These are phyloP conservation scores for Pollicipes pollicipes DNA, from an alignment of 1,140 invertebrate species.

Conservation along the genomic window DNA sequence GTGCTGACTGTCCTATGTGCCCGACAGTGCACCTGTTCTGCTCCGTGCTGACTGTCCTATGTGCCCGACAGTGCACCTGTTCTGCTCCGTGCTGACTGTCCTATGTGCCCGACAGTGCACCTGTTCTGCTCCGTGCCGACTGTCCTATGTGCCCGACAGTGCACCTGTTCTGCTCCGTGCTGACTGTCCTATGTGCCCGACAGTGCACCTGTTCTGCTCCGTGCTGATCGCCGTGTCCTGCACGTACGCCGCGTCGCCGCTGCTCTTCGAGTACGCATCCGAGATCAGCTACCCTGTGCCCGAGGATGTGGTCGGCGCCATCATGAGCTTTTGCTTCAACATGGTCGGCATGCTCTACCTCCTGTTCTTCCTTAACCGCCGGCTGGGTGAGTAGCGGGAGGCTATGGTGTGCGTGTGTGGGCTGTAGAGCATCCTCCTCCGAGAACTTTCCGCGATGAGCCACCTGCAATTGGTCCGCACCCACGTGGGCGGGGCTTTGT, in stretches of 20 bases:
- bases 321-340: constrained; percentile 17
- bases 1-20: background rate
- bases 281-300: constrained; percentile 18
- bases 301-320: constrained; percentile 16
- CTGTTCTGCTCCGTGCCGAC: too few relatives aligned
- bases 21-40: too few relatives aligned
- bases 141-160: background rate
- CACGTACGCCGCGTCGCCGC: constrained; percentile 13
- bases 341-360: constrained; percentile 15
- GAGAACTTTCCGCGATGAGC: background rate
- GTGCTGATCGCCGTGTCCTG: background rate
- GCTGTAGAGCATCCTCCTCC: background rate
- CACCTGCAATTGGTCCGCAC: background rate
- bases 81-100: too few relatives aligned
- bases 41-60: too few relatives aligned
- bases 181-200: background rate
- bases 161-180: background rate
- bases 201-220: background rate
- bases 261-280: constrained; percentile 16
- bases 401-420: background rate
- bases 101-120: too few relatives aligned
- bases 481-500: background rate
- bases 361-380: constrained; percentile 14
- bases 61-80: too few relatives aligned
- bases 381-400: background rate